These are phyloP conservation scores for Ammospiza nelsoni DNA, from an alignment of 2,113 vertebrate genomes.

Conservation along the genomic window DNA sequence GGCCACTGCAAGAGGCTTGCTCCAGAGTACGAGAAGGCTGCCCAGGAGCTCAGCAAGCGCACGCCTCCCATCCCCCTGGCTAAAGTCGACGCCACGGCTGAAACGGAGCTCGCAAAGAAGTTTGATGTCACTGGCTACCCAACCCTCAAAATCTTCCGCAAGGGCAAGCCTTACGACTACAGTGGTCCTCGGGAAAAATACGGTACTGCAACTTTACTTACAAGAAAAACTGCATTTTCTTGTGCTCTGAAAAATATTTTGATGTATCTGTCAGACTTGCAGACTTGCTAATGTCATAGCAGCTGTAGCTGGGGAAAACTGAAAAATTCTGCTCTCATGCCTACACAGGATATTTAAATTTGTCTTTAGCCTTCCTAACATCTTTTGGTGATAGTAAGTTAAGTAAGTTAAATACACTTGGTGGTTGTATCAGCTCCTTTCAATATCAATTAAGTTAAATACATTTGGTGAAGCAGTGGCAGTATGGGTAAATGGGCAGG, in stretches of 20 bases:
- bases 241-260: neutral
- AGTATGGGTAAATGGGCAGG: neutral
- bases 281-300: neutral
- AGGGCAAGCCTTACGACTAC: slow-evolving; percentile 91
- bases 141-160: slow-evolving; percentile 95
- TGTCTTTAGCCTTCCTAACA: neutral
- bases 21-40: slow-evolving; percentile 95
- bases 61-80: slow-evolving; percentile 88
- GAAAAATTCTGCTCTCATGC: neutral
- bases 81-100: slow-evolving; percentile 89
- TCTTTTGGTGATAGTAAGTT: neutral
- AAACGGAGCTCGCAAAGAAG: slow-evolving; percentile 84
- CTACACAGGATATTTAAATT: neutral
- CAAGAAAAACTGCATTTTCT: neutral
- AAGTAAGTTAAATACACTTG: neutral
- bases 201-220: slow-evolving; percentile 66
- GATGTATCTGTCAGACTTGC: accelerated
- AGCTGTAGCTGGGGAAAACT: neutral
- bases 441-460: neutral
- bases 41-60: slow-evolving; percentile 85
- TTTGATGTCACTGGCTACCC: slow-evolving; percentile 92
- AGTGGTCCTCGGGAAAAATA: slow-evolving; percentile 91
- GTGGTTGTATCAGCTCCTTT: neutral
- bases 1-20: slow-evolving; percentile 96
- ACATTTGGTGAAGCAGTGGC: neutral